Evolutionary conservation across 2,113 vertebrate species (phyloP).

Genomic region (Lipophrys pholis): DNA sequence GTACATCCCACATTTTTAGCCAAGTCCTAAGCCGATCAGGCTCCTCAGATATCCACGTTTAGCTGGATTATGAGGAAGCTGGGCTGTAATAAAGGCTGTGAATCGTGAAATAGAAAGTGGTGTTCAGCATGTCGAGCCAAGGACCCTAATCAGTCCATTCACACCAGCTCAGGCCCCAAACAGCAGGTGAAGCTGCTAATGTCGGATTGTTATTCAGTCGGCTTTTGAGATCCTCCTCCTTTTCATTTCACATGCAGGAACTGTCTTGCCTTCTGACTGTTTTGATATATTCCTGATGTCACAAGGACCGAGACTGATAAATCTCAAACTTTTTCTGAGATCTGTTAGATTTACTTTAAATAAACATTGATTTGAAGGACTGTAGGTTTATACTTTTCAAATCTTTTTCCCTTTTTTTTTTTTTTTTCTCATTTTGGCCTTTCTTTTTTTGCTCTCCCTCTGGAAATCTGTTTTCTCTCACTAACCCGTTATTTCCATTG

Average conservation of each 20-base stretch:
- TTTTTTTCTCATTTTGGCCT: not conserved
- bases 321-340: not conserved
- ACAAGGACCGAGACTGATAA: not conserved
- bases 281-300: conserved; percentile 10
- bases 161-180: conserved; percentile 66
- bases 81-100: conserved; percentile 69
- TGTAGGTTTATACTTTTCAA: not conserved
- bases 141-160: conserved; percentile 78
- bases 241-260: conserved; percentile 43
- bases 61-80: conserved; percentile 72
- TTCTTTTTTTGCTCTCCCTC: not conserved
- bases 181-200: conserved; percentile 74
- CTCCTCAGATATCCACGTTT: conserved; percentile 70
- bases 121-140: conserved; percentile 71
- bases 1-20: conserved; percentile 52
- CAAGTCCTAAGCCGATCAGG: conserved; percentile 68
- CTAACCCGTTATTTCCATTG: conserved; percentile 46
- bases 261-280: not conserved
- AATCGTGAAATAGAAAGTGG: conserved; percentile 72
- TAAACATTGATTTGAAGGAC: too few relatives aligned
- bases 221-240: conserved; percentile 39
- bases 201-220: conserved; percentile 73
- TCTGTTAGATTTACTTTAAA: not conserved
- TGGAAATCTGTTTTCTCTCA: conserved; percentile 11
- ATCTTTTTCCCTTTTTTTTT: not conserved